Percentiles rank a stretch among this genome's conserved stretches.
Conservation (phyloP, 1,140 invertebrate species). For the Ctenoplectra terminalis region DNA sequence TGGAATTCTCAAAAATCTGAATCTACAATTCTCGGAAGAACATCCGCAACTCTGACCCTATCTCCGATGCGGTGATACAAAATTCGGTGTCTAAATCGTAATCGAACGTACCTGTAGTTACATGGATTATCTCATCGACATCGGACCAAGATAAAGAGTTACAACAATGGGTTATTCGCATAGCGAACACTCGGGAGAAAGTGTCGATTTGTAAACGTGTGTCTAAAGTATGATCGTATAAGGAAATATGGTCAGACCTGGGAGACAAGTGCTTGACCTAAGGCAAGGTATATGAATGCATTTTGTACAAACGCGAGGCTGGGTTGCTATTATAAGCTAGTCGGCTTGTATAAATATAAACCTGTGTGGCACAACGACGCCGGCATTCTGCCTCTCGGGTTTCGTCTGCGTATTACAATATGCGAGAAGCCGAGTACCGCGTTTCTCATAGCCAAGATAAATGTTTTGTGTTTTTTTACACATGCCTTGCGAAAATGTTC, state of each 20-base stretch:
- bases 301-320: slow-evolving; percentile 75
- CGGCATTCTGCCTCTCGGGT: slow-evolving; percentile 74
- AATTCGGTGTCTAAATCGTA: neutral
- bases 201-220: slow-evolving; percentile 33
- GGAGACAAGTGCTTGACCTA: slow-evolving; percentile 68
- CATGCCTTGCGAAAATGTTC: slow-evolving; percentile 17
- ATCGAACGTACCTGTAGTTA: neutral
- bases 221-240: slow-evolving; percentile 40
- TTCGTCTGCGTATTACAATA: slow-evolving; percentile 78
- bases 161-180: slow-evolving; percentile 11
- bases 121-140: neutral
- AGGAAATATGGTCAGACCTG: slow-evolving; percentile 50
- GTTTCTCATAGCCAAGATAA: slow-evolving; percentile 68
- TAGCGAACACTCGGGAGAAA: neutral
- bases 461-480: slow-evolving; percentile 55
- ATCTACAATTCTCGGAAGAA: too few relatives aligned
- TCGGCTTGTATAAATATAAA: slow-evolving; percentile 78
- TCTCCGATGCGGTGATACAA: too few relatives aligned
- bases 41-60: neutral
- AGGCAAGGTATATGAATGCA: slow-evolving; percentile 75
- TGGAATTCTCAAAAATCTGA: too few relatives aligned
- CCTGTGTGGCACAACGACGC: slow-evolving; percentile 70
- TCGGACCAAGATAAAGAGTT: neutral
- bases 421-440: slow-evolving; percentile 65
- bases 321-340: slow-evolving; percentile 77